Evolutionary conservation across 2,888 invertebrate genomes (phyloP).

Genomic region (Diogma glabrata): DNA sequence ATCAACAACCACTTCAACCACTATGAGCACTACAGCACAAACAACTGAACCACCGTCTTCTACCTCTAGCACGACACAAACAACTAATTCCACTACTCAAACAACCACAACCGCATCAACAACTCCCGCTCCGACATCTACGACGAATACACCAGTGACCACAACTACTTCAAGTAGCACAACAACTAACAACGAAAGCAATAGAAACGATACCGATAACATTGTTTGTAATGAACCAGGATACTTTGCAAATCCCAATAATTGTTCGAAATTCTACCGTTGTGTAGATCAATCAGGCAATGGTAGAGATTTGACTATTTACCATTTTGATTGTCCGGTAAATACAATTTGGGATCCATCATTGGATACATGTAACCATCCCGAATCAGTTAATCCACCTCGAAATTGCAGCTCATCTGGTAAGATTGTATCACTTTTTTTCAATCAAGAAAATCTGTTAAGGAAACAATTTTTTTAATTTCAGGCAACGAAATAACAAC

Average conservation of each 20-base stretch:
- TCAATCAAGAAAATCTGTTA: no score
- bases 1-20: constrained; percentile 48
- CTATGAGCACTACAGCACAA: constrained; percentile 41
- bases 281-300: constrained; percentile 42
- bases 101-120: constrained; percentile 15
- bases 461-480: no score
- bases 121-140: constrained; percentile 18
- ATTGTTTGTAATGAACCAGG: constrained; percentile 34
- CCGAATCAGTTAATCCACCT: constrained; percentile 50
- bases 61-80: constrained; percentile 18
- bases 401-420: constrained; percentile 29
- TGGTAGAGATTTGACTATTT: constrained; percentile 45
- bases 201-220: constrained; percentile 12
- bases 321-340: constrained; percentile 52
- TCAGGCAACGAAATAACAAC: constrained; percentile 15
- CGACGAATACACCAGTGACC: no score
- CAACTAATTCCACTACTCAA: constrained; percentile 16
- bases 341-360: constrained; percentile 63
- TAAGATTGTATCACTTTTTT: no score
- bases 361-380: constrained; percentile 53
- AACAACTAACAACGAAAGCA: no score
- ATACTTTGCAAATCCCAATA: constrained; percentile 34
- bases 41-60: constrained; percentile 21
- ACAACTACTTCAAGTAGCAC: not conserved
- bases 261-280: constrained; percentile 48